These are phyloP conservation scores for Macrotus californicus DNA, from an alignment of 2,113 vertebrate species.

Conservation along the genomic window DNA sequence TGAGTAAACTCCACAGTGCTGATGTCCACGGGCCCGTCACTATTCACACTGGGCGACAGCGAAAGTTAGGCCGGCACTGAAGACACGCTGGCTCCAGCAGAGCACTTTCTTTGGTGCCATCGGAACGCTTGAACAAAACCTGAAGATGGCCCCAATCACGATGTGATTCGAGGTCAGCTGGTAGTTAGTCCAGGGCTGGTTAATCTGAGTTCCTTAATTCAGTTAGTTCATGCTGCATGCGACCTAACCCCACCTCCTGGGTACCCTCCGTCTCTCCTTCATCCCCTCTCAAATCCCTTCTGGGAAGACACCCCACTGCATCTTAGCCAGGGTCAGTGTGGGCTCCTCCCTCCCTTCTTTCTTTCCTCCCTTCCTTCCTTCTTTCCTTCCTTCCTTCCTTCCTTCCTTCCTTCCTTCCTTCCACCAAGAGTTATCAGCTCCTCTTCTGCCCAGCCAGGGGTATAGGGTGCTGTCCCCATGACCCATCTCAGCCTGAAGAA, in stretches of 20 bases:
- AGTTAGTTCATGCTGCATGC: neutral
- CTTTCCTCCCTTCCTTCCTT: neutral
- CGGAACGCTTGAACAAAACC: neutral
- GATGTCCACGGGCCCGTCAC: too few relatives aligned
- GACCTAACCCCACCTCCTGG: neutral
- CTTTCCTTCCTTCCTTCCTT: neutral
- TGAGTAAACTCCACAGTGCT: neutral
- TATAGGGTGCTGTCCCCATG: neutral
- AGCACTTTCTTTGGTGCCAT: neutral
- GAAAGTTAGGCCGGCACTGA: neutral
- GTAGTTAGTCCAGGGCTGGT: neutral
- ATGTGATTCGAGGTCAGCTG: neutral
- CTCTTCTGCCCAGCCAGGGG: neutral
- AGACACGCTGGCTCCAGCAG: neutral
- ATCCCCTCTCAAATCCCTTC: neutral
- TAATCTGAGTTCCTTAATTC: neutral
- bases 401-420: neutral
- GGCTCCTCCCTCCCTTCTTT: too few relatives aligned
- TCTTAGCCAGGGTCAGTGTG: neutral
- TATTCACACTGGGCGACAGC: slow-evolving; percentile 30
- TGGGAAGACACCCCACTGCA: neutral
- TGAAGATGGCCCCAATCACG: neutral
- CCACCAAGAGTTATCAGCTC: neutral
- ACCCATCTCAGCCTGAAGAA: neutral
- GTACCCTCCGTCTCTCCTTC: neutral